These are phyloP conservation scores for Lagorchestes hirsutus DNA, from an alignment of 2,797 vertebrate genomes.

Conservation along the genomic window DNA sequence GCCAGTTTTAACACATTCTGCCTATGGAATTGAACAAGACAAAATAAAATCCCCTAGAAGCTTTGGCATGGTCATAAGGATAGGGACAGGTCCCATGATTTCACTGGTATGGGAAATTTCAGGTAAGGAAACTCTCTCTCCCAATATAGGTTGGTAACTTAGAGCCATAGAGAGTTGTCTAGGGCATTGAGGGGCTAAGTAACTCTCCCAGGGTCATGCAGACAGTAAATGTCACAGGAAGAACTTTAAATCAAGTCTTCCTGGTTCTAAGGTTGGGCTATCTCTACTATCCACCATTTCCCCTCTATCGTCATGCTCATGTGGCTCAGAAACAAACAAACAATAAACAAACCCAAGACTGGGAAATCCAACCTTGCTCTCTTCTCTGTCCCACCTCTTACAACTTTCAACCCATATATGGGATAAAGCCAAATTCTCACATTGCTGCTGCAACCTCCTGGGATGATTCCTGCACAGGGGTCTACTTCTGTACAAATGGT, in stretches of 20 bases:
- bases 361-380: not conserved
- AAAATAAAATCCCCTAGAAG: not conserved
- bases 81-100: not conserved
- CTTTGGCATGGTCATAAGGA: not conserved
- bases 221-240: not conserved
- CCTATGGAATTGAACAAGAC: constrained; percentile 83
- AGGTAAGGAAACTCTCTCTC: not conserved
- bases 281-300: not conserved
- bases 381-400: not conserved
- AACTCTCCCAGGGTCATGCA: not conserved
- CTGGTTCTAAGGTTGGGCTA: not conserved
- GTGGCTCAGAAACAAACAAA: not conserved
- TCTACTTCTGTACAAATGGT: constrained; percentile 89
- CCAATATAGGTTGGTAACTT: not conserved
- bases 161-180: not conserved
- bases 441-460: constrained; percentile 89
- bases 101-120: not conserved
- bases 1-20: constrained; percentile 90
- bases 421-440: constrained; percentile 83
- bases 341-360: not conserved
- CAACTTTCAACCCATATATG: not conserved
- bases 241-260: not conserved
- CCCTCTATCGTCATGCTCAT: not conserved
- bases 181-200: not conserved
- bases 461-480: constrained; percentile 86